phyloP scores from a whole-genome alignment of 2,888 invertebrate genomes.

The Lycophotia porphyrea region DNA sequence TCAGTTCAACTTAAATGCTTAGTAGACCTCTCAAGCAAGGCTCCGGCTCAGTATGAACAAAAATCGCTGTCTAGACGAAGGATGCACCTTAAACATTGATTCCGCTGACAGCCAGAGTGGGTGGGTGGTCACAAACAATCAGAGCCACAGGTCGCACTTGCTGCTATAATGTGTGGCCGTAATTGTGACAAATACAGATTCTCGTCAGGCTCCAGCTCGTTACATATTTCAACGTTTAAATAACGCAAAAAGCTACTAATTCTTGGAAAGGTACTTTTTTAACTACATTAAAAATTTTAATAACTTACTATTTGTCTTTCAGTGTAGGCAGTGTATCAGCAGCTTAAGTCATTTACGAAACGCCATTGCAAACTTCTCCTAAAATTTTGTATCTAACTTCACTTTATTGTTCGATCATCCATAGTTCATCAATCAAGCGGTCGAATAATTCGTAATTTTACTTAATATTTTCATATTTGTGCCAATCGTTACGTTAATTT shows the following conservation, averaged over 20 bases:
- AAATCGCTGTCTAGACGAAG: not conserved
- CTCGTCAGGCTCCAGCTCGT: not conserved
- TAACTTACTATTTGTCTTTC: not conserved
- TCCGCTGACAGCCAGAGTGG: not conserved
- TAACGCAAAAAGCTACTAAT: not conserved
- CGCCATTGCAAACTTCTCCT: constrained; percentile 74
- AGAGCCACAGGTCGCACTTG: too few relatives aligned
- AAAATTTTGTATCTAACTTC: constrained; percentile 81
- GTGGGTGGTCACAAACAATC: too few relatives aligned
- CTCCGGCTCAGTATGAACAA: not conserved
- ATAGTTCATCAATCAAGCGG: constrained; percentile 88
- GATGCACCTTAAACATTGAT: not conserved
- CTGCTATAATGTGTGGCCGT: not conserved
- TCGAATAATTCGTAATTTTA: constrained; percentile 84
- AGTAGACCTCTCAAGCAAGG: not conserved
- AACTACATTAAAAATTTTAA: too few relatives aligned
- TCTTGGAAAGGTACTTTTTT: not conserved
- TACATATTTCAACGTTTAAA: not conserved
- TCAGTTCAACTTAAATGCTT: not conserved
- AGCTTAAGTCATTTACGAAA: constrained; percentile 31
- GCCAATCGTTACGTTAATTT: constrained; percentile 81
- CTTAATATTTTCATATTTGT: constrained; percentile 81
- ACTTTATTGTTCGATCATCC: constrained; percentile 88
- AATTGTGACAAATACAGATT: not conserved
- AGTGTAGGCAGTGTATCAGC: constrained; percentile 28